These are phyloP conservation scores for Clarias magur DNA, from an alignment of 2,113 vertebrate species.

Conservation along the genomic window DNA sequence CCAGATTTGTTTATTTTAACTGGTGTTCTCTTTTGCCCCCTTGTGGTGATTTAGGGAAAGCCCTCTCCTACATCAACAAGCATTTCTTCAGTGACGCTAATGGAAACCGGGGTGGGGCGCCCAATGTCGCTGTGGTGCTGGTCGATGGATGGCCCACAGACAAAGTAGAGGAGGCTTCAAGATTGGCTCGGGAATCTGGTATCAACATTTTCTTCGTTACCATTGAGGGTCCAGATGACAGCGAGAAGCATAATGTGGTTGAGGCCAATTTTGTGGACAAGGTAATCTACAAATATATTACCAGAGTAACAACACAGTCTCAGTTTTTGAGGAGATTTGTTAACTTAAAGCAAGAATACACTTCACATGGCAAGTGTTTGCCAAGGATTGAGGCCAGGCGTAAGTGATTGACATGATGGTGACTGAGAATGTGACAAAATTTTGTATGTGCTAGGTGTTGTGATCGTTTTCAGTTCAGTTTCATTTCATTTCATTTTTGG, in stretches of 20 bases:
- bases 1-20: constrained; percentile 5
- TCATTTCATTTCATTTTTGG: too few relatives aligned
- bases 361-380: too few relatives aligned
- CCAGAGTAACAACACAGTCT: too few relatives aligned
- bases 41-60: constrained; percentile 80
- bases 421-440: too few relatives aligned
- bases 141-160: constrained; percentile 98
- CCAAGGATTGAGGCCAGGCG: too few relatives aligned
- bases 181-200: constrained; percentile 90
- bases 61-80: constrained; percentile 89
- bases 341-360: too few relatives aligned
- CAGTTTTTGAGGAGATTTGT: too few relatives aligned
- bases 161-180: constrained; percentile 88
- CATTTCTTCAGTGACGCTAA: constrained; percentile 89
- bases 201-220: constrained; percentile 99
- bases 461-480: too few relatives aligned
- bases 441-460: too few relatives aligned
- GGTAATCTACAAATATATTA: constrained; percentile 68
- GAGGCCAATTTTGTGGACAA: constrained; percentile 95
- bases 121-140: constrained; percentile 89
- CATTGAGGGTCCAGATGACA: constrained; percentile 87
- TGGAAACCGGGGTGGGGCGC: constrained; percentile 87
- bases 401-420: too few relatives aligned
- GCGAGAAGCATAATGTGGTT: constrained; percentile 82
- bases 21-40: constrained; percentile 58